phyloP scores from a whole-genome alignment of 2,888 invertebrate species.

The Eilema caniola region DNA sequence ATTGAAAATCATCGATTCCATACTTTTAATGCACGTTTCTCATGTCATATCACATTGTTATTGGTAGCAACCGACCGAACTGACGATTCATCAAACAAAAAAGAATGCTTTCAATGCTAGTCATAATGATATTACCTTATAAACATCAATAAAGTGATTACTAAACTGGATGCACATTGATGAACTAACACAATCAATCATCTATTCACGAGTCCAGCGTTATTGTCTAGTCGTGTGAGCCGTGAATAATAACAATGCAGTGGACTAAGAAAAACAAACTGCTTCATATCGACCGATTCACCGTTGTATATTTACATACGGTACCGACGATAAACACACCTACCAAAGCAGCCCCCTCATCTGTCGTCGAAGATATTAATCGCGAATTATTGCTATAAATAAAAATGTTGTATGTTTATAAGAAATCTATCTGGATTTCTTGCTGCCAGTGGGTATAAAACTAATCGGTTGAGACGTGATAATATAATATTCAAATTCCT shows the following conservation, averaged over 20 bases:
- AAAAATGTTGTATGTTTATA: conserved; percentile 41
- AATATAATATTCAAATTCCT: background rate
- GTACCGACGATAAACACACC: conserved; percentile 60
- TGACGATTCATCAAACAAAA: background rate
- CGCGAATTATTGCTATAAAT: conserved; percentile 53
- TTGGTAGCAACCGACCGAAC: background rate
- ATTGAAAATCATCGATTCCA: background rate
- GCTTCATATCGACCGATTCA: conserved; percentile 53
- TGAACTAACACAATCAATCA: conserved; percentile 44
- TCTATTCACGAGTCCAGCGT: conserved; percentile 41
- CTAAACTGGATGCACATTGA: conserved; percentile 49
- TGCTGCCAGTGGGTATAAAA: conserved; percentile 14
- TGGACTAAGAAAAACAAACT: conserved; percentile 65
- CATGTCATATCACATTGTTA: background rate
- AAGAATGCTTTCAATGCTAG: conserved; percentile 17
- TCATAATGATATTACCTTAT: conserved; percentile 31
- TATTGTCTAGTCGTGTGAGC: conserved; percentile 60
- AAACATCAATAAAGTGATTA: conserved; percentile 41
- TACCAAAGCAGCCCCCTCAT: conserved; percentile 38
- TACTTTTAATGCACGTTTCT: background rate
- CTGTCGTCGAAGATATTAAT: conserved; percentile 54
- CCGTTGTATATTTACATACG: conserved; percentile 57
- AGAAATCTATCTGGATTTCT: conserved; percentile 23
- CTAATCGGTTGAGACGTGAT: background rate
- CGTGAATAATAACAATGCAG: conserved; percentile 62